Percentiles rank a stretch among this genome's conserved stretches.
Conservation (phyloP, 2,888 invertebrate genomes). For the Drosophila nr. fundita region DNA sequence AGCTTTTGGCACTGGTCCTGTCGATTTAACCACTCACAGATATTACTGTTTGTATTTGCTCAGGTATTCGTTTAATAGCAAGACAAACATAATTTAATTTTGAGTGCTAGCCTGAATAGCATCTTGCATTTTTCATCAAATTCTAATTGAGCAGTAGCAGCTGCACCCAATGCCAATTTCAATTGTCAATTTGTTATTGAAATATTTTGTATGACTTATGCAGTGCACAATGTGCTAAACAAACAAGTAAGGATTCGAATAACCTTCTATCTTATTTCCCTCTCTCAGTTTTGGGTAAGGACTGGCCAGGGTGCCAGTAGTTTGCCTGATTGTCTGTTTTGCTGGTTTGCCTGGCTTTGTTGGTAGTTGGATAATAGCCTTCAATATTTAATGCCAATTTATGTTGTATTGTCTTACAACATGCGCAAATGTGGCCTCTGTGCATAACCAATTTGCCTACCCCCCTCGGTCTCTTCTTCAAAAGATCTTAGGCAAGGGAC, state of each 20-base stretch:
- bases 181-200: conserved; percentile 73
- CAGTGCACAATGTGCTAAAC: conserved; percentile 57
- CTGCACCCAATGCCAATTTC: conserved; percentile 52
- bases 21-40: conserved; percentile 11
- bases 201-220: conserved; percentile 67
- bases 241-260: conserved; percentile 38
- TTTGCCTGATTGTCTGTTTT: conserved; percentile 5
- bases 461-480: neutral
- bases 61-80: conserved; percentile 1
- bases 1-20: conserved; percentile 16
- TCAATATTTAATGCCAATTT: conserved; percentile 80
- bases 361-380: conserved; percentile 58
- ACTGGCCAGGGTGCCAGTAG: neutral
- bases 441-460: neutral
- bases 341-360: conserved; percentile 38
- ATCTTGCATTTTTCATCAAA: conserved; percentile 58
- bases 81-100: conserved; percentile 53
- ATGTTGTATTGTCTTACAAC: conserved; percentile 68
- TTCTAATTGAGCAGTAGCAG: conserved; percentile 51
- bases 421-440: conserved; percentile 17
- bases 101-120: conserved; percentile 9
- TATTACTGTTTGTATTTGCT: conserved; percentile 19
- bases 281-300: conserved; percentile 3
- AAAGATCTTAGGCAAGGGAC: neutral
- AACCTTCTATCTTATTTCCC: neutral